Evolutionary conservation across 2,888 invertebrate genomes (phyloP), one percentile per base, ranked within the genome.

Genomic region (Eremobia ochroleuca): DNA sequence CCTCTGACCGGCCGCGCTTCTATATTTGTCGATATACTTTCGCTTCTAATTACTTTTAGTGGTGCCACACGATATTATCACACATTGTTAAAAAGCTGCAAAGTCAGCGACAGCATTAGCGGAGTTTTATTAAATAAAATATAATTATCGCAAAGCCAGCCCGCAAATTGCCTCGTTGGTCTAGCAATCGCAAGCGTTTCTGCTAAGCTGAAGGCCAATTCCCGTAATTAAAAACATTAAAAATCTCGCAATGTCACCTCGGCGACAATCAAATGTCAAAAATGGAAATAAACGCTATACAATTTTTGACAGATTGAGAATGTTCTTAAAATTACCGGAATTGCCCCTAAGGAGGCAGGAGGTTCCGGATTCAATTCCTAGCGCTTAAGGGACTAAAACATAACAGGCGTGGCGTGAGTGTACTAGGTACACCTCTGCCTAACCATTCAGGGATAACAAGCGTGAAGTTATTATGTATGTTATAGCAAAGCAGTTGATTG

Each of bases 21-120:
- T 77, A 86, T 75, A 83, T 75, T 31, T 28, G 66, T 62, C 28
- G 8, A 31, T 15, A 64, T 37, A 73, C 66, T 71, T 76, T 78
- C 52, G 66, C 28, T 61, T 37, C 11, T 43, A 67, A 69, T n/a
- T 49, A 37, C 13, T 1, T 43, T 49, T 31, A 65, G 46, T 49
- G 3, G n/a, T 18, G 28, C 6, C 15, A 62, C 21, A 21, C 4
- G 11, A 40, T 34, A 55, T 31, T 21, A 25, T 25, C 31, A 43
- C 8, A 15, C 21, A 34, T 15, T 25, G 3, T 31, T 13, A 76
- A 18, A 18, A 75, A 37, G 4, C 31, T 40, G 21, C 25, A 37
- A 13, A 15, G 4, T 49, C 37, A n/a, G 34, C 31, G 34, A 34
- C 28, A 6, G 15, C 25, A 31, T 25, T 40, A 13, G 31, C 3